Percentiles rank a stretch among this genome's conserved stretches.
Conservation (phyloP, 2,797 vertebrate genomes). For the Cercopithecus diana region DNA sequence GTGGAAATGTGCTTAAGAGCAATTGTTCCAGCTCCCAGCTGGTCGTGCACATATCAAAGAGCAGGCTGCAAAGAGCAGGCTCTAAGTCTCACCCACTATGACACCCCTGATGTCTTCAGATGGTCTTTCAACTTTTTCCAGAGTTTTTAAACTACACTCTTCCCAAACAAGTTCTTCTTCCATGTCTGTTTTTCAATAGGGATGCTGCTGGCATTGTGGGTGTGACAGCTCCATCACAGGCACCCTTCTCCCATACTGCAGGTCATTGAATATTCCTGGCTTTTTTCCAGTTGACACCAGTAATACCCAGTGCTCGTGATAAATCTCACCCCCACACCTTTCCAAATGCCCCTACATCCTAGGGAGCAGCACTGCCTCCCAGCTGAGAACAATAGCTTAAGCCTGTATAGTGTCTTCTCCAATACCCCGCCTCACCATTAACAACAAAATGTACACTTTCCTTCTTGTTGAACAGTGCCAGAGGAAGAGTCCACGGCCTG, state of each 20-base stretch:
- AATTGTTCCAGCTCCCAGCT: too few relatives aligned
- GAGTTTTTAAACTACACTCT: neutral
- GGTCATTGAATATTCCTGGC: neutral
- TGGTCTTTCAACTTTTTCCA: neutral
- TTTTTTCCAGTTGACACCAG: neutral
- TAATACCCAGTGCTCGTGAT: neutral
- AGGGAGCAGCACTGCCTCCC: neutral
- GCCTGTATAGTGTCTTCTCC: neutral
- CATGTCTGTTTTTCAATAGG: neutral
- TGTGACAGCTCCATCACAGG: neutral
- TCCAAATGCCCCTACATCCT: neutral
- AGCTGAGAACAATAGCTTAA: neutral
- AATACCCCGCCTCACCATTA: neutral
- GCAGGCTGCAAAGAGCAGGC: neutral
- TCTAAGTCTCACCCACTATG: neutral
- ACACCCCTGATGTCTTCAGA: neutral
- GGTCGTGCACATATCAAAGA: neutral
- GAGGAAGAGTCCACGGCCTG: neutral
- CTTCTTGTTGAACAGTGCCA: neutral
- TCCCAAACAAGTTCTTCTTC: neutral
- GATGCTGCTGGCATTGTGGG: neutral
- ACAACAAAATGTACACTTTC: neutral
- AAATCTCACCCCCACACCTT: neutral
- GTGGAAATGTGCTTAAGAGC: neutral
- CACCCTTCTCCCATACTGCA: neutral